These are phyloP conservation scores for Lonchura striata DNA, from an alignment of 2,113 vertebrate genomes.

Conservation along the genomic window DNA sequence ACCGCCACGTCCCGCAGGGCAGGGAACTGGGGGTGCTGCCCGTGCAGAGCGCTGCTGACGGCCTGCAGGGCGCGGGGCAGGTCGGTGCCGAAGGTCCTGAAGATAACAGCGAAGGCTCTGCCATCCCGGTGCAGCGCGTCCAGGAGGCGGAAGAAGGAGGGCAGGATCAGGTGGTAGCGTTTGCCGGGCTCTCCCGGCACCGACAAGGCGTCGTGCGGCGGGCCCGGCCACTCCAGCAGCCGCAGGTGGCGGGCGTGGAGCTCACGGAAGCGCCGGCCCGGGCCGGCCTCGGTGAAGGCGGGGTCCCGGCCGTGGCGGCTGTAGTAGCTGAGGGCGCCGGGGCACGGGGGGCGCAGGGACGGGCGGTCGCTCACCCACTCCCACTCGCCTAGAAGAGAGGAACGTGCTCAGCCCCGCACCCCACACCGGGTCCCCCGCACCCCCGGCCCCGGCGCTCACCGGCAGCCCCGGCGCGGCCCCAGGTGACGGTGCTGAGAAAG, in stretches of 20 bases:
- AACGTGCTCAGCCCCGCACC: not conserved
- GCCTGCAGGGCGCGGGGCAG: slow-evolving; percentile 74
- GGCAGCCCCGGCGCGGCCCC: slow-evolving; percentile 66
- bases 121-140: slow-evolving; percentile 71
- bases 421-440: not conserved
- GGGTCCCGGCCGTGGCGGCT: slow-evolving; percentile 75
- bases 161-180: slow-evolving; percentile 85
- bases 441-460: not conserved
- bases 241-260: slow-evolving; percentile 75
- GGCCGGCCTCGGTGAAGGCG: slow-evolving; percentile 71
- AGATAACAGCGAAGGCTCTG: slow-evolving; percentile 76
- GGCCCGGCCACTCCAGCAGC: slow-evolving; percentile 80
- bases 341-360: slow-evolving; percentile 77
- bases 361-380: slow-evolving; percentile 82
- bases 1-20: slow-evolving; percentile 71
- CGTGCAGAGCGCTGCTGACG: slow-evolving; percentile 70
- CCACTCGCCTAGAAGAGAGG: slow-evolving; percentile 80
- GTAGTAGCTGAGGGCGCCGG: slow-evolving; percentile 78
- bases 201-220: slow-evolving; percentile 71
- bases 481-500: slow-evolving; percentile 82
- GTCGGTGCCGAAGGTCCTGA: slow-evolving; percentile 86
- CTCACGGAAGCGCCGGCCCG: slow-evolving; percentile 73
- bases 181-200: slow-evolving; percentile 70
- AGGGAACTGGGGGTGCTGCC: slow-evolving; percentile 84
- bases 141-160: slow-evolving; percentile 87